Evolutionary conservation across 53 echinoderm and acorn worm genomes (phyloP).

Genomic region (Temnopleurus reevesii): DNA sequence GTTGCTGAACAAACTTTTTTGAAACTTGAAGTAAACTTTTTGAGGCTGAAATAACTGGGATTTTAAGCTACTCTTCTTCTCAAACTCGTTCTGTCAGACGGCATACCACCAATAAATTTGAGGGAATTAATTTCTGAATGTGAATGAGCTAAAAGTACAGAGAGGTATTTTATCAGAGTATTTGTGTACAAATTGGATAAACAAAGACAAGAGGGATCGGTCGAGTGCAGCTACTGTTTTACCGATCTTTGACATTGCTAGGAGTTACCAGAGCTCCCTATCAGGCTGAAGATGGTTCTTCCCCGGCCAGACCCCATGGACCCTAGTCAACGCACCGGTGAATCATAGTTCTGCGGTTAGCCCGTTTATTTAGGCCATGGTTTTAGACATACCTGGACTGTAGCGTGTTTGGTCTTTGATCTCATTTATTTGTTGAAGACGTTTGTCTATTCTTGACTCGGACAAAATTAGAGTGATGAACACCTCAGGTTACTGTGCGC

Average conservation of each 20-base stretch:
- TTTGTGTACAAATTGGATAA: constrained; percentile 5
- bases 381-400: too few species aligned
- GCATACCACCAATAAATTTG: too few species aligned
- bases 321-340: background rate
- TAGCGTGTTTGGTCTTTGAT: background rate
- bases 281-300: background rate
- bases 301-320: background rate
- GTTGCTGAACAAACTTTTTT: too few species aligned
- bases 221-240: constrained; percentile 3
- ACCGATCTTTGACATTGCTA: constrained; percentile 13
- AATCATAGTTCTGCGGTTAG: background rate
- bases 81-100: too few species aligned
- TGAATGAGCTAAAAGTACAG: background rate
- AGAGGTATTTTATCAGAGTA: background rate
- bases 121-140: too few species aligned
- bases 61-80: too few species aligned
- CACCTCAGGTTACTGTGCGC: too few species aligned
- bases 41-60: too few species aligned
- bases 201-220: background rate
- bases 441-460: background rate
- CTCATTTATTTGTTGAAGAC: background rate
- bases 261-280: background rate
- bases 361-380: background rate
- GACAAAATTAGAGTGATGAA: background rate
- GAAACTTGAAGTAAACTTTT: too few species aligned